Evolutionary conservation across 2,888 invertebrate genomes (phyloP).

Genomic region (Chloromyia formosa): DNA sequence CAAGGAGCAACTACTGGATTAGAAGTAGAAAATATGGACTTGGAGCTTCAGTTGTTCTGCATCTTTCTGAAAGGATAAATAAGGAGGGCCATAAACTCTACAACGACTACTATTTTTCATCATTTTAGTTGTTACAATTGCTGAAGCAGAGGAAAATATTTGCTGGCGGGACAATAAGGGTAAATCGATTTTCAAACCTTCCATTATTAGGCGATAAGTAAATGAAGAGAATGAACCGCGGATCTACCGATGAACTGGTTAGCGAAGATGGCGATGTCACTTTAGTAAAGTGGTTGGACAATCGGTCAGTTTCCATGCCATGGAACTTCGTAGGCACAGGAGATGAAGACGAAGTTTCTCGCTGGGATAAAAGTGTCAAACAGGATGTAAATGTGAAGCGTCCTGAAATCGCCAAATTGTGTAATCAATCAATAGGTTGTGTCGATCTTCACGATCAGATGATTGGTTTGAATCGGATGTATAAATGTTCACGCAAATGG

Average conservation of each 20-base stretch:
- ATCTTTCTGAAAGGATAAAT: slow-evolving; percentile 43
- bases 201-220: background rate
- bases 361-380: too few relatives aligned
- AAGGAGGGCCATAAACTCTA: background rate
- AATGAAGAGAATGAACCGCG: background rate
- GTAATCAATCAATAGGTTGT: background rate
- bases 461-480: background rate
- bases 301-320: too few relatives aligned
- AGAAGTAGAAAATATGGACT: slow-evolving; percentile 8
- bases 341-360: background rate
- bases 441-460: background rate
- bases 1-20: background rate
- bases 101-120: slow-evolving; percentile 19
- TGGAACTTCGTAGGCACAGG: background rate
- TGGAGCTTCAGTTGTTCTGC: slow-evolving; percentile 45
- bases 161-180: background rate
- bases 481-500: background rate
- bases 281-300: background rate
- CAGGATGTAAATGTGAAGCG: too few relatives aligned
- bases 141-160: slow-evolving; percentile 18
- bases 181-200: background rate
- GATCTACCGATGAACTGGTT: too few relatives aligned
- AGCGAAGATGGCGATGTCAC: background rate
- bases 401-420: background rate
- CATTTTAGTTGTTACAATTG: background rate